These are phyloP conservation scores for Melanostigma gelatinosum DNA, from an alignment of 2,113 vertebrate species.

Conservation along the genomic window DNA sequence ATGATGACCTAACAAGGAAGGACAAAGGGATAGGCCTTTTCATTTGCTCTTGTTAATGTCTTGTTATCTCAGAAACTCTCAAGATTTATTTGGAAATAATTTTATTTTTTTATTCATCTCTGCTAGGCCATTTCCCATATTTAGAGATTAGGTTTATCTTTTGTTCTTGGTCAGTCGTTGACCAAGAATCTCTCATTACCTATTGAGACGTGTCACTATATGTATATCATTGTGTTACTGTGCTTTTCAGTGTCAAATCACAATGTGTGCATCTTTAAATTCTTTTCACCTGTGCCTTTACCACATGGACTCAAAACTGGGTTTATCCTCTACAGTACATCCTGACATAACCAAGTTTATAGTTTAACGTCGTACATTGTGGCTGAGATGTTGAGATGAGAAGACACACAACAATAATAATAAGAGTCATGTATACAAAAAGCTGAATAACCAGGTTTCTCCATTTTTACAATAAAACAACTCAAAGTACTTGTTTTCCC, in stretches of 20 bases:
- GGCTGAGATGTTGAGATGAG: neutral
- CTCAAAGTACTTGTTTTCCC: too few species aligned
- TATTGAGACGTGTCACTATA: neutral
- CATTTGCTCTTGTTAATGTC: neutral
- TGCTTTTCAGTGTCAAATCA: neutral
- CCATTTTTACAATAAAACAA: neutral
- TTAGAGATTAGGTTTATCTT: neutral
- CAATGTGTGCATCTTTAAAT: neutral
- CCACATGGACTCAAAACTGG: neutral
- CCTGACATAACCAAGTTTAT: neutral
- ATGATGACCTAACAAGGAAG: slow-evolving; percentile 4
- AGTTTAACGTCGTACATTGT: neutral
- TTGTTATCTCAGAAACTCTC: slow-evolving; percentile 6
- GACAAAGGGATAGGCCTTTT: neutral
- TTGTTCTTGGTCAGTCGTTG: neutral
- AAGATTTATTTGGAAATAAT: neutral
- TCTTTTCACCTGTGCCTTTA: neutral
- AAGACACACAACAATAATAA: neutral
- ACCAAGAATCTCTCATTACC: neutral
- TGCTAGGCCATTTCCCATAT: neutral
- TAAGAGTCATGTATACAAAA: neutral
- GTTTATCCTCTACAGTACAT: neutral
- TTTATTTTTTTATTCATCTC: neutral
- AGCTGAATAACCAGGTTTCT: neutral
- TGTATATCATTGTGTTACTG: neutral